Base-by-base conservation (phyloP, 2,888 invertebrate genomes). In the Brachyopa scutellaris region DNA sequence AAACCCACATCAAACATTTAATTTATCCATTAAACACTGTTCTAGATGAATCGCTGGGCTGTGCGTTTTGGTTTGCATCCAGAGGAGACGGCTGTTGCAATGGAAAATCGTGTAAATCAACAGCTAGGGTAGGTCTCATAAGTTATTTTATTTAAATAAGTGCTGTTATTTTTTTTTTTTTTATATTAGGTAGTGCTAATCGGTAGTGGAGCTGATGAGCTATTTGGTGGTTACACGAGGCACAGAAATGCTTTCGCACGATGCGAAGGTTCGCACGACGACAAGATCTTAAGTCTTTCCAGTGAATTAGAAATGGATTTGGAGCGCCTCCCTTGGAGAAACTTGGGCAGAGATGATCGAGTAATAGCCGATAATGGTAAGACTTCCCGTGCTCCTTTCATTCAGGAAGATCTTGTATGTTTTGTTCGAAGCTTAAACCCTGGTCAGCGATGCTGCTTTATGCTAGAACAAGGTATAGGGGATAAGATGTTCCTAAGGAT, bases 191-290 rank as follows among this genome's bases (percentile, higher is more conserved):
- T 97, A 15, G 90, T 97, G 76, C 89, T 98, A 84, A 91, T 96
- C 85, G 99, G 99, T 31, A 97, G 97, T 92, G 99, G 99, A 5
- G 99, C 99, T 0, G 99, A 99, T 92, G 99, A 99, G 91, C 92
- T 99, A 83, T 95, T 99, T 88, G 98, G 97, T 53, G 99, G 99
- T 1, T 99, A 99, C 88, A 94, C 94, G 31, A 93, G 97, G 76
- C 98, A 99, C 88, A 92, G 97, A 86, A 95, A 94, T 85, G 93
- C 93, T 2, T 93, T 93, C 72, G 93, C 91, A 86, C 92, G 93
- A 11, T 89, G 89, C 85, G 91, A 91, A 51, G 93, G 94, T 85
- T 77, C 76, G 1, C 88, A 90, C 88, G 91, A 85, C 88, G 85
- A 86, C 8, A 87, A 87, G 9, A 85, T 92, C n/a, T 90, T 93